Evolutionary conservation across 2,888 invertebrate species (phyloP).

Genomic region (Ferdinandea cuprea): DNA sequence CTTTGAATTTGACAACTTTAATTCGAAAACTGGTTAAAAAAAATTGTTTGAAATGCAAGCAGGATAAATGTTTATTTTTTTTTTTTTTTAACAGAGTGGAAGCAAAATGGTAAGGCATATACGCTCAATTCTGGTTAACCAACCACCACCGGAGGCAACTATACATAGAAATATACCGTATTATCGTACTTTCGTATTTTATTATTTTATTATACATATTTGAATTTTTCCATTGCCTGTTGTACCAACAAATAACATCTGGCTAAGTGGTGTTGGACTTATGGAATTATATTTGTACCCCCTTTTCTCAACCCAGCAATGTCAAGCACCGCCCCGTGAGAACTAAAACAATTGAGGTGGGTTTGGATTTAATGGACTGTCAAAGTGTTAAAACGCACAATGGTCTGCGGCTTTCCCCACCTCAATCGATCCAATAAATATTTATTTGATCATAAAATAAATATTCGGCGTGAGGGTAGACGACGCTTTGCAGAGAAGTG

Average conservation of each 20-base stretch:
- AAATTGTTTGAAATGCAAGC: too few relatives aligned
- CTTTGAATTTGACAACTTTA: slow-evolving; percentile 32
- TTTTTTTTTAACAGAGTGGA: slow-evolving; percentile 38
- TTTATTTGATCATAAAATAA: slow-evolving; percentile 27
- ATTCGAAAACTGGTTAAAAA: slow-evolving; percentile 21
- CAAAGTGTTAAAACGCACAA: slow-evolving; percentile 56
- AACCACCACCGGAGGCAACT: background rate
- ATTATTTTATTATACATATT: too few relatives aligned
- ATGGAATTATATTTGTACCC: slow-evolving; percentile 3
- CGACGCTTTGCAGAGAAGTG: background rate
- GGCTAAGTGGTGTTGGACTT: background rate
- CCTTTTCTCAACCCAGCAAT: background rate
- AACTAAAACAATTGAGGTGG: slow-evolving; percentile 14
- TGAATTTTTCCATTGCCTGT: background rate
- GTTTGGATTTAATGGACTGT: slow-evolving; percentile 35
- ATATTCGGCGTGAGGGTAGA: background rate
- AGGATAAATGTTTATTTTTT: too few relatives aligned
- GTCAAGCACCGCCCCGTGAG: background rate
- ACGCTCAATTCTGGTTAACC: background rate
- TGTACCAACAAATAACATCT: background rate
- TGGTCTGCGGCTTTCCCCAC: background rate
- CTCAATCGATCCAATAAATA: slow-evolving; percentile 20
- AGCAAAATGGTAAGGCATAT: slow-evolving; percentile 18
- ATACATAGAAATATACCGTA: slow-evolving; percentile 28
- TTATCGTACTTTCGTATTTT: background rate